Conservation (phyloP, 2,888 invertebrate genomes). For the Enchytraeus crypticus region DNA sequence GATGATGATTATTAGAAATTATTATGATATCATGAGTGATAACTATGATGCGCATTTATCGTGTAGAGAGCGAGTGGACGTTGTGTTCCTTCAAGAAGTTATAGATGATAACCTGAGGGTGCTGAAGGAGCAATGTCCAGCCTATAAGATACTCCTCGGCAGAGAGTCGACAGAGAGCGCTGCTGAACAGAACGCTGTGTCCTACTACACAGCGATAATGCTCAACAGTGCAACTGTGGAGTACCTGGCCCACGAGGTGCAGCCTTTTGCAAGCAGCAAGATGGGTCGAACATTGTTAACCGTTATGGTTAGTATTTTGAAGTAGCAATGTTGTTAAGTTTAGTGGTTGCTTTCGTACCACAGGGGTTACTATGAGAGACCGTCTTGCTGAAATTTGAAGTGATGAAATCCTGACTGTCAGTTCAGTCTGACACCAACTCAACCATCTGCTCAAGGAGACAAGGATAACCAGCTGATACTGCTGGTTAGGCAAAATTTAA, state of each 20-base stretch:
- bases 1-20: no score
- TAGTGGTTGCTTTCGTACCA: no score
- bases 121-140: slow-evolving; percentile 43
- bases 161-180: not conserved
- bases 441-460: no score
- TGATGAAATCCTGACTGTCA: no score
- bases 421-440: no score
- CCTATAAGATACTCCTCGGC: slow-evolving; percentile 23
- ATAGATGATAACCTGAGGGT: slow-evolving; percentile 49
- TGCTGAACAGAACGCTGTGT: slow-evolving; percentile 27
- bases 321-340: no score
- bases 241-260: slow-evolving; percentile 48
- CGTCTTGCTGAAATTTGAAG: no score
- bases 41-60: no score
- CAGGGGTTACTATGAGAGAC: no score
- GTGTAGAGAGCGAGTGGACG: slow-evolving; percentile 53
- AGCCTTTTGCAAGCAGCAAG: slow-evolving; percentile 48
- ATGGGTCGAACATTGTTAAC: slow-evolving; percentile 54
- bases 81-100: slow-evolving; percentile 57
- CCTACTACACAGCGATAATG: slow-evolving; percentile 51
- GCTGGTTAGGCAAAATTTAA: no score
- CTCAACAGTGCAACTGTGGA: slow-evolving; percentile 47
- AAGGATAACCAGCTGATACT: no score
- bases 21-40: no score
- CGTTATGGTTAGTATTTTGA: slow-evolving; percentile 47